Evolutionary conservation across 2,797 vertebrate genomes (phyloP).

Genomic region (Diplodus puntazzo): DNA sequence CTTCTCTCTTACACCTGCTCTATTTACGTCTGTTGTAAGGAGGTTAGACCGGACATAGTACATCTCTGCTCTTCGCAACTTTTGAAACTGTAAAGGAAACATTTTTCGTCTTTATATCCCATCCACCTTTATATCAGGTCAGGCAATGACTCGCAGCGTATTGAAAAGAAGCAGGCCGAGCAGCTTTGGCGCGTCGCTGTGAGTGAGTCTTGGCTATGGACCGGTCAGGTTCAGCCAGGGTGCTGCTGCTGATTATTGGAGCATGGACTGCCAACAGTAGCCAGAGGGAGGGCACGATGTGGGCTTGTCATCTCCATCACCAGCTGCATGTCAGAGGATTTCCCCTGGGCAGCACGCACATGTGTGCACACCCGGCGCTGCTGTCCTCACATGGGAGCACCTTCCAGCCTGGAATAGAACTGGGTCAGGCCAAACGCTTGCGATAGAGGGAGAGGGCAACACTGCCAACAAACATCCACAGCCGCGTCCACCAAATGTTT

Average conservation of each 20-base stretch:
- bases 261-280: conserved; percentile 35
- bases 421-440: conserved; percentile 42
- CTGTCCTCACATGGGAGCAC: conserved; percentile 17
- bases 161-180: background rate
- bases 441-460: conserved; percentile 3
- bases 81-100: too few relatives aligned
- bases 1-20: too few relatives aligned
- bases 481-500: background rate
- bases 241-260: conserved; percentile 49
- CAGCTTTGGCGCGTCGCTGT: background rate
- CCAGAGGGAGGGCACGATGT: conserved; percentile 33
- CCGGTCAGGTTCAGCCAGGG: conserved; percentile 9
- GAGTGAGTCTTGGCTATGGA: conserved; percentile 6
- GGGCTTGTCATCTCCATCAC: conserved; percentile 58
- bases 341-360: conserved; percentile 34
- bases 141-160: background rate
- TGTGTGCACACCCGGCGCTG: background rate
- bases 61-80: background rate
- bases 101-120: background rate
- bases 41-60: too few relatives aligned
- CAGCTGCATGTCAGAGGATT: conserved; percentile 48
- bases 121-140: background rate
- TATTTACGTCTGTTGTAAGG: too few relatives aligned
- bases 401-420: conserved; percentile 20
- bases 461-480: background rate